phyloP scores from a whole-genome alignment of 2,113 vertebrate species.

The Felis chaus region DNA sequence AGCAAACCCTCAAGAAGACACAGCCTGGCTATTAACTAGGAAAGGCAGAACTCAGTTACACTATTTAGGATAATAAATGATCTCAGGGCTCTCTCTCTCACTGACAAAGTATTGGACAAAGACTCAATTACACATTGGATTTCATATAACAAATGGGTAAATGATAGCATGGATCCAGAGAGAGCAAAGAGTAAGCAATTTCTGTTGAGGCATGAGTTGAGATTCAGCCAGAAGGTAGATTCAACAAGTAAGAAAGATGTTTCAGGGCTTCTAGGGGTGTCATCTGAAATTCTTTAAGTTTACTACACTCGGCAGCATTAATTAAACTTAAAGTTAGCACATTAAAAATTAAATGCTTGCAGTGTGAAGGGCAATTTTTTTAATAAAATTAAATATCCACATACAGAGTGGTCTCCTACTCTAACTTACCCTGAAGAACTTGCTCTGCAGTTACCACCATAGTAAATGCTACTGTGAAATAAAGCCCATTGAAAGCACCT shows the following conservation, averaged over 20 bases:
- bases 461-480: not conserved
- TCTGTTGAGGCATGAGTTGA: conserved; percentile 29
- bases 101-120: conserved; percentile 58
- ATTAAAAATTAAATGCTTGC: conserved; percentile 75
- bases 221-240: conserved; percentile 58
- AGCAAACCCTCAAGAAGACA: not conserved
- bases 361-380: conserved; percentile 59
- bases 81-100: conserved; percentile 40
- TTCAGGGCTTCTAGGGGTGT: conserved; percentile 42
- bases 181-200: conserved; percentile 65
- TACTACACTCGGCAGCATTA: conserved; percentile 67
- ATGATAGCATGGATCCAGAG: conserved; percentile 52
- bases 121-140: conserved; percentile 75
- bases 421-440: conserved; percentile 35
- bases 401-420: conserved; percentile 43
- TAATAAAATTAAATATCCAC: conserved; percentile 49
- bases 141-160: conserved; percentile 62
- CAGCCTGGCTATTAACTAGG: not conserved
- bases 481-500: conserved; percentile 17
- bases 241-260: conserved; percentile 61
- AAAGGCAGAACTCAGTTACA: not conserved
- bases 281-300: conserved; percentile 67
- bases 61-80: conserved; percentile 57
- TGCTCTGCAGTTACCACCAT: not conserved
- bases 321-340: conserved; percentile 70